A percentile compares a stretch with the other conserved stretches of the same genome.
Evolutionary conservation across 2,113 vertebrate genomes (phyloP).

Genomic region (Philantomba maxwellii): DNA sequence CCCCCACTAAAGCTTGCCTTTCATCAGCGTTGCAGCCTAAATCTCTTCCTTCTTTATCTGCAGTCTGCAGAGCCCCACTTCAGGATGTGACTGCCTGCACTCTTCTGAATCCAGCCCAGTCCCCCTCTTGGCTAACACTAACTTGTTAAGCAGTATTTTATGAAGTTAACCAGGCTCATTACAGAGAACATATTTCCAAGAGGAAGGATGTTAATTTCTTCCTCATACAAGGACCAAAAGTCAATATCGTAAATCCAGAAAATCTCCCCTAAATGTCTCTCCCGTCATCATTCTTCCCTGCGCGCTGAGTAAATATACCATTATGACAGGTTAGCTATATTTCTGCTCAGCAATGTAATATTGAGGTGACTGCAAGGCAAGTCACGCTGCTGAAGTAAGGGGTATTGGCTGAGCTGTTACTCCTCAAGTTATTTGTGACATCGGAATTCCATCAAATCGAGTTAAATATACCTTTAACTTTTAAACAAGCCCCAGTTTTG

Average conservation of each 20-base stretch:
- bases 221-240: slow-evolving; percentile 64
- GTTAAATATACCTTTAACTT: background rate
- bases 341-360: background rate
- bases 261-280: slow-evolving; percentile 58
- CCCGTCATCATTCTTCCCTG: background rate
- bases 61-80: background rate
- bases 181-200: slow-evolving; percentile 59
- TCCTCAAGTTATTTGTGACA: slow-evolving; percentile 29
- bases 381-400: background rate
- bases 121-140: background rate
- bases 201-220: slow-evolving; percentile 63
- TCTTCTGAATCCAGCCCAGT: background rate
- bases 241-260: slow-evolving; percentile 67
- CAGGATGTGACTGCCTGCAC: background rate
- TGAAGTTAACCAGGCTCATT: slow-evolving; percentile 63
- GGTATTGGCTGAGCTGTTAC: background rate
- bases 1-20: background rate
- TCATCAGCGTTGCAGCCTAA: background rate
- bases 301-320: slow-evolving; percentile 45
- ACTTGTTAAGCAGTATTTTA: slow-evolving; percentile 54
- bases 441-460: background rate
- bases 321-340: slow-evolving; percentile 41
- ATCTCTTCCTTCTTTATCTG: background rate
- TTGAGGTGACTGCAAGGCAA: background rate
- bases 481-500: slow-evolving; percentile 5